Evolutionary conservation across 1,140 invertebrate species (phyloP), one percentile per base, ranked within the genome.

Genomic region (Hestina assimilis): DNA sequence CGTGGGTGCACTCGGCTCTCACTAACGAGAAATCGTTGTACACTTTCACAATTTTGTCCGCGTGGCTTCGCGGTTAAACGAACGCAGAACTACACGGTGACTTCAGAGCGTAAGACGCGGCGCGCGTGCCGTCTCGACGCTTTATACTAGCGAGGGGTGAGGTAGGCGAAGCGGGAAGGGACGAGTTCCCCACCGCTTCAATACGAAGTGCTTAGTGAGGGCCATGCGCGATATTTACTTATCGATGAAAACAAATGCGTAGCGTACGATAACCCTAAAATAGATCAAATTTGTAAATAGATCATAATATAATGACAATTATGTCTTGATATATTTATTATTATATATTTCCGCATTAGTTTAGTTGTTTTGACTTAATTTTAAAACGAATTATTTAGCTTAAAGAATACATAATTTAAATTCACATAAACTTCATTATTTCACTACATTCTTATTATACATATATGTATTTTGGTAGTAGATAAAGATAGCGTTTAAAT

Each of bases 1-100:
- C 29, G 33, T 26, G 53, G 52, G 48, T 48, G 50, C 56, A 59
- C 61, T 65, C 56, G 66, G 69, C 59, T 85, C 82, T 85, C 82
- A 79, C 83, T 85, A 53, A 57, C 69, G 68, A 72, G 75, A 80
- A 82, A 83, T 73, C 76, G 77, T 74, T 71, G 71, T 61, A 67
- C 85, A 88, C 85, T 88, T 88, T 88, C 85, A 88, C 85, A 86
- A 86, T 75, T 67, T 41, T 58, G 62, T 72, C 65, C 79, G 83
- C 82, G 83, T 85, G 80, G 66, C 65, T 72, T 72, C 4, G 53
- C 58, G 57, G 17, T 53, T 56, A 56, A 43, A 24, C 51, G 47
- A 69, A 40, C 63, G 63, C 65, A 62, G 64, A 69, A 38, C 70
- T 72, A 81, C 63, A 75, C 72, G 72, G 66, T 64, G 54, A 74